Evolutionary conservation across 2,888 invertebrate genomes (phyloP), one percentile per base, ranked within the genome.

Genomic region (Xestia ashworthii): DNA sequence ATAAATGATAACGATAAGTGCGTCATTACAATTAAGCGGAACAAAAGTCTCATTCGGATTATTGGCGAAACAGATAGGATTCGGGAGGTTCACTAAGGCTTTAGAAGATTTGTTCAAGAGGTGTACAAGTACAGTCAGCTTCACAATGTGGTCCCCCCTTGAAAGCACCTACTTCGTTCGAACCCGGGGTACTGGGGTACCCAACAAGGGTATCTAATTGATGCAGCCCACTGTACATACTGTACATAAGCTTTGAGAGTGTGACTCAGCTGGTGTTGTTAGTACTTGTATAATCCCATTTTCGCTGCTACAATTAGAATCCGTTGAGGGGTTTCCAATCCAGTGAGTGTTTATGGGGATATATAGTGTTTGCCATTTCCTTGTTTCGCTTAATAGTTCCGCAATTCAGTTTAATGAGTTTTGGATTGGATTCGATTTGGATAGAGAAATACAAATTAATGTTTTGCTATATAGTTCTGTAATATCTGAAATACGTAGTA

Each of bases 61-160:
- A 44, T n/a, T 44, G 8, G 12, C 11, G 9, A 50, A 38, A 50
- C 12, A 32, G 19, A 12, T 19, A 55, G n/a, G 22, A 50, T 79
- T 58, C 1, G 12, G 9, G 38, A 22, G 22, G 16, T 41, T 16
- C 41, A 41, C 1, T 2, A 38, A 5, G 19, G 53, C 32, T 74
- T 67, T 50, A 25, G 32, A 25, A 71, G 76, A 84, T 86, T 81
- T 76, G 55, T 38, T 55, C 67, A 72, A 78, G 2, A 38, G 4
- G n/a, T 14, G 16, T 46, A 32, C 32, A 32, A 32, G 32, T 32
- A 32, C 32, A 32, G 32, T 32, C 32, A 32, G 32, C 32, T 32
- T 32, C 32, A 32, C 32, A 32, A 32, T 32, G 32, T 32, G 32
- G 32, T 32, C 32, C 3, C 32, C 32, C 32, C 32, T 32, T 32